phyloP scores from a whole-genome alignment of 2,888 invertebrate genomes.

The Gandaritis pyraliata region DNA sequence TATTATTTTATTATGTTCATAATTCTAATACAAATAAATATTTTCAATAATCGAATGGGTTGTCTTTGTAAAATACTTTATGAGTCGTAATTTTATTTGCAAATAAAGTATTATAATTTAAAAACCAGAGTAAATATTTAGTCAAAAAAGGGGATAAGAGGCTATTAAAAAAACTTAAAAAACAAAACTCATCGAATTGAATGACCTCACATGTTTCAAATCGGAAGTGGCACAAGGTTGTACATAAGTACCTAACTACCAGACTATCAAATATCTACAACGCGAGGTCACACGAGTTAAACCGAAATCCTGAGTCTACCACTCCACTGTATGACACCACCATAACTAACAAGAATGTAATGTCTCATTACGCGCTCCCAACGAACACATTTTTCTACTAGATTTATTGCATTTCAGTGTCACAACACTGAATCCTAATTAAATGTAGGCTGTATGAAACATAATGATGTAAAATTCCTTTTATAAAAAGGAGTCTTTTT shows the following conservation, averaged over 20 bases:
- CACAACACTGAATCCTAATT: constrained; percentile 26
- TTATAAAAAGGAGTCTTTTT: too few relatives aligned
- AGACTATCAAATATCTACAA: not conserved
- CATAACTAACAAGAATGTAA: constrained; percentile 29
- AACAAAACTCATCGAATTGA: not conserved
- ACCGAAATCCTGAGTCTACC: not conserved
- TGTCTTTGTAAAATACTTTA: too few relatives aligned
- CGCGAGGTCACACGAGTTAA: not conserved
- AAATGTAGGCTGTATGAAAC: constrained; percentile 12
- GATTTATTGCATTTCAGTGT: constrained; percentile 31
- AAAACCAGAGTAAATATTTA: too few relatives aligned
- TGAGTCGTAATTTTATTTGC: too few relatives aligned
- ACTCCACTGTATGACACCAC: constrained; percentile 18
- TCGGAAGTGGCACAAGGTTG: not conserved
- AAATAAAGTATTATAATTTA: too few relatives aligned
- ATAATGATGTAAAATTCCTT: too few relatives aligned
- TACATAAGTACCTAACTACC: not conserved
- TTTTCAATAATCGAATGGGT: too few relatives aligned
- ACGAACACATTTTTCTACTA: constrained; percentile 28
- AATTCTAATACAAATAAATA: too few relatives aligned
- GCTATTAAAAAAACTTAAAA: too few relatives aligned
- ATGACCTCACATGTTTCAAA: not conserved
- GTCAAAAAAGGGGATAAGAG: too few relatives aligned
- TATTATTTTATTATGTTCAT: too few relatives aligned
- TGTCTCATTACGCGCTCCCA: constrained; percentile 29